Conservation (phyloP, 1,140 invertebrate genomes). For the Bombus superbus region DNA sequence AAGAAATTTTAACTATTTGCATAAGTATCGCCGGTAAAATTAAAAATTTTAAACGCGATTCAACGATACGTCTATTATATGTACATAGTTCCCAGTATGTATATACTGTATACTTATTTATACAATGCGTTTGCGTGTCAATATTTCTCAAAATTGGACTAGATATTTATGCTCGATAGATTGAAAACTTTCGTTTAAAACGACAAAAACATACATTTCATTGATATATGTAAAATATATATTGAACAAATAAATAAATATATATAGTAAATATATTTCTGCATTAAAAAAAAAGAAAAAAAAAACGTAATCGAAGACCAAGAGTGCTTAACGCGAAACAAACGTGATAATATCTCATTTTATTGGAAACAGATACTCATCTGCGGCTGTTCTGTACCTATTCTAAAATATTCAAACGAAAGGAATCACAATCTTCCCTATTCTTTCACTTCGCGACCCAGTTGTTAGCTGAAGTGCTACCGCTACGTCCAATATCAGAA, state of each 20-base stretch:
- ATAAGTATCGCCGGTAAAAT: too few species aligned
- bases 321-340: neutral
- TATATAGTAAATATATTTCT: neutral
- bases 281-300: neutral
- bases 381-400: neutral
- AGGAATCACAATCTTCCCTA: neutral
- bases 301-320: neutral
- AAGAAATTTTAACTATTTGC: too few species aligned
- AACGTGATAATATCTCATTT: neutral
- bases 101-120: too few species aligned
- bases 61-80: too few species aligned
- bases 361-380: conserved; percentile 27
- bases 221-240: too few species aligned
- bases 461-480: neutral
- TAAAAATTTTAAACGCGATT: too few species aligned
- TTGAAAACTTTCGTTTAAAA: neutral
- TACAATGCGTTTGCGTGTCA: neutral
- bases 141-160: neutral
- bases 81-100: too few species aligned
- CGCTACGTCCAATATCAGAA: neutral
- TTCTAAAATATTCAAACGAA: conserved; percentile 3
- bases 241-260: too few species aligned
- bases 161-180: too few species aligned
- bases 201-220: too few species aligned
- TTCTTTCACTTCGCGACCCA: neutral